Evolutionary conservation across 2,113 vertebrate genomes (phyloP).

Genomic region (Periophthalmodon schlosseri): DNA sequence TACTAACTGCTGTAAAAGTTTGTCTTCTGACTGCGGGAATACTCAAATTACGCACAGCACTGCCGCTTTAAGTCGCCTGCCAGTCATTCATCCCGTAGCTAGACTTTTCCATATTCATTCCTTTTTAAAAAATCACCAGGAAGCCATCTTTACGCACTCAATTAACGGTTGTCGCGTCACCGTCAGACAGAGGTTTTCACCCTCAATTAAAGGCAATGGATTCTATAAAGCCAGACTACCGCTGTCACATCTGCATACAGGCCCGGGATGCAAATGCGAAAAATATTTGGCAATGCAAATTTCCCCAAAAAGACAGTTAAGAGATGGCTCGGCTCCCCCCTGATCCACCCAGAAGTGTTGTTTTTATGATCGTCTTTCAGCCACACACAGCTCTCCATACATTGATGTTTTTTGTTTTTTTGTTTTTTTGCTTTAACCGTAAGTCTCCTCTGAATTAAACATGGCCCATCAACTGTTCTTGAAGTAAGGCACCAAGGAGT

Average conservation of each 20-base stretch:
- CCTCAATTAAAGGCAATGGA: constrained; percentile 59
- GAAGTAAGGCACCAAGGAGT: constrained; percentile 45
- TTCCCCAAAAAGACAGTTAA: constrained; percentile 25
- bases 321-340: constrained; percentile 9
- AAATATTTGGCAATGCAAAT: constrained; percentile 59
- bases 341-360: constrained; percentile 17
- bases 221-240: constrained; percentile 33
- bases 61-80: constrained; percentile 46
- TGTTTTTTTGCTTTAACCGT: constrained; percentile 14
- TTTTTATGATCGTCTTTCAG: constrained; percentile 33
- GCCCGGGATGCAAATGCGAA: constrained; percentile 39
- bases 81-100: constrained; percentile 25
- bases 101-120: constrained; percentile 52
- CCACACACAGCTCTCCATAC: constrained; percentile 54
- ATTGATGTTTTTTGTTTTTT: constrained; percentile 61
- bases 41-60: constrained; percentile 14
- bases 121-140: constrained; percentile 52
- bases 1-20: constrained; percentile 50
- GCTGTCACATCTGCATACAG: constrained; percentile 57
- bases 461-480: constrained; percentile 36
- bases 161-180: constrained; percentile 56
- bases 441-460: constrained; percentile 61
- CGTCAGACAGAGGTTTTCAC: constrained; percentile 60
- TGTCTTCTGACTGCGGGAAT: constrained; percentile 17
- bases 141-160: constrained; percentile 61